Evolutionary conservation across 1,140 invertebrate species (phyloP), one percentile per base, ranked within the genome.

Genomic region (Ostrea denselamellosa): DNA sequence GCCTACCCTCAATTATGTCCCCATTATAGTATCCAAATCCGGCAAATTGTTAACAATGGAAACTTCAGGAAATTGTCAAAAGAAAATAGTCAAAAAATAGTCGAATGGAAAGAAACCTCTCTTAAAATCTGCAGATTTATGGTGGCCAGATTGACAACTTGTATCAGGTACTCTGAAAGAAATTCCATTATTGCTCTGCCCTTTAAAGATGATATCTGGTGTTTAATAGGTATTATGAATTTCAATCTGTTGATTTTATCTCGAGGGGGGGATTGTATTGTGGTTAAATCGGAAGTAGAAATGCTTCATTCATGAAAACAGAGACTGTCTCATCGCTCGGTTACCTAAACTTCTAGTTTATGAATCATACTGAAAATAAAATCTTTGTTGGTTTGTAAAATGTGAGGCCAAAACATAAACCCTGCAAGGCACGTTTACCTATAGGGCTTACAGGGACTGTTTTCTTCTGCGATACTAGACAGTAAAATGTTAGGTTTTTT

Each of bases 231-330:
- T 71, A 34, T 71, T 71, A 71, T 71, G 68, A 71, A 71, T 71
- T 71, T 71, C 68, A 71, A 71, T 71, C 68, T 10, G 68, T 10
- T 71, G 68, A 71, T 71, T 71, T 71, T 71, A 71, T 71, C 68
- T 71, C 2, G 68, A 71, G 68, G 68, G 68, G 22, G 25, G 28
- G 68, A 71, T 28, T 71, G 22, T 34, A 71, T 71, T 71, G 68
- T 71, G 68, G 22, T 71, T 22, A 71, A 28, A 71, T 71, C 68
- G 68, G 68, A 71, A 71, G 68, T 71, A 28, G 14, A 71, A 71
- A 71, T 71, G 68, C 68, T 71, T 71, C 68, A 71, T 71, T 71
- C 68, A 71, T 71, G 28, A 71, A 71, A 71, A 28, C 14, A 28
- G 28, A 71, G 25, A 8, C 25, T 28, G 68, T 71, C 25, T 71